Base-by-base conservation (phyloP, 2,888 invertebrate genomes). In the Leptura quadrifasciata region DNA sequence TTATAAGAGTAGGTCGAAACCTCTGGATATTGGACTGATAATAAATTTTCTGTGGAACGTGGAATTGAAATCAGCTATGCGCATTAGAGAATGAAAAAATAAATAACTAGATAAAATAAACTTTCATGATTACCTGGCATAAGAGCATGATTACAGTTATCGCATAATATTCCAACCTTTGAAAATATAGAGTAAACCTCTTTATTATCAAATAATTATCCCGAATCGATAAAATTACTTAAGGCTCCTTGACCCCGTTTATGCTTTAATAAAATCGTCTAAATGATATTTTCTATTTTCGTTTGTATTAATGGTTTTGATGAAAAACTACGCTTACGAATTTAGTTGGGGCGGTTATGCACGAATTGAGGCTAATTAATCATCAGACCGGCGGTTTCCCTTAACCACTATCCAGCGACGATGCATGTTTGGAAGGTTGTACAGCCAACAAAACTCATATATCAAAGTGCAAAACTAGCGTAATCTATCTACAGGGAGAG, bases 401-500 rank as follows among this genome's bases (percentile, higher is more conserved):
- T 27, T 24, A n/a, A 12, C 21, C 58, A n/a, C 24, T 58, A 58
- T 58, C 24, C 24, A 58, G 4, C 24, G 15, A 27, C 15, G 24
- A 58, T 58, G 21, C 65, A 47, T 47, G 21, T 54, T 67, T 67
- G 27, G 20, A 27, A 52, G 55, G 35, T n/a, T n/a, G n/a, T 31
- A 27, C 31, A 27, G 27, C 24, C 27, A 17, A 55, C 68, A n/a
- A 55, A 69, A 58, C 69, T 69, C 58, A 58, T 69, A 69, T 47
- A 58, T 58, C 69, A 69, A 39, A 69, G 69, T 58, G 58, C 58
- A 57, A 55, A 57, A 55, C 68, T 68, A 68, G n/a, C 68, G 52
- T 55, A 35, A 68, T 68, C 31, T 54, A 68, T 57, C 31, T 31
- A 57, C 55, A 15, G 55, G 57, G 57, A 57, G 55, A 21, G 68